Percentiles rank a stretch among this genome's conserved stretches.
Evolutionary conservation across 2,888 invertebrate species (phyloP).

Genomic region (Tortrix viridana): DNA sequence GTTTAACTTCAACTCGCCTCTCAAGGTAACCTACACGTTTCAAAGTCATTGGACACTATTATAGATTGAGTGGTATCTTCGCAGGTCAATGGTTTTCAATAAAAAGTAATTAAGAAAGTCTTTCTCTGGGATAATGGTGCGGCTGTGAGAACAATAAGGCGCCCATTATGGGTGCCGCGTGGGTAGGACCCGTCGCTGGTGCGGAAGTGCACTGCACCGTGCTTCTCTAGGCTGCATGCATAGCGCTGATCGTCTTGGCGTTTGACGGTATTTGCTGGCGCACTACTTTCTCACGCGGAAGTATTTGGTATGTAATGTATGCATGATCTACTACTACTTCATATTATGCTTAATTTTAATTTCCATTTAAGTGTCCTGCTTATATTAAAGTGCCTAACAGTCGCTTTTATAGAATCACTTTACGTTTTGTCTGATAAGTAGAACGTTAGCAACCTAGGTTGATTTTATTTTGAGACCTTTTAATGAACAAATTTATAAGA

Average conservation of each 20-base stretch:
- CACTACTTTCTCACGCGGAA: too few relatives aligned
- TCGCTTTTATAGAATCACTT: too few relatives aligned
- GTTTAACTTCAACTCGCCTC: too few relatives aligned
- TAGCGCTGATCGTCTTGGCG: conserved; percentile 2
- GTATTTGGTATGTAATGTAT: too few relatives aligned
- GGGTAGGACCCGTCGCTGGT: conserved; percentile 41
- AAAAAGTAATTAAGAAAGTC: conserved; percentile 38
- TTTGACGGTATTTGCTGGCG: neutral
- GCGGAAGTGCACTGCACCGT: conserved; percentile 31
- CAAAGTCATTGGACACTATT: neutral
- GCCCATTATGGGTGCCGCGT: conserved; percentile 47
- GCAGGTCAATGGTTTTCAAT: conserved; percentile 32
- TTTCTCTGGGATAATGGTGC: conserved; percentile 27
- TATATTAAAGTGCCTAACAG: too few relatives aligned
- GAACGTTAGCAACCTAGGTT: neutral
- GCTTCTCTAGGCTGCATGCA: conserved; percentile 6
- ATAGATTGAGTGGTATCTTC: conserved; percentile 14
- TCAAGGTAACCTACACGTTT: too few relatives aligned
- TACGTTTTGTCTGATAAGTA: too few relatives aligned
- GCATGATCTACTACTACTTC: too few relatives aligned
- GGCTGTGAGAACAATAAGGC: conserved; percentile 48
- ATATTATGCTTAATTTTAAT: too few relatives aligned
- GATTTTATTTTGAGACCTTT: conserved; percentile 22
- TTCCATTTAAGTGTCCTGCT: too few relatives aligned
- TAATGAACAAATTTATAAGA: conserved; percentile 15